Evolutionary conservation across 2,113 vertebrate genomes (phyloP).

Genomic region (Tragulus kanchil): DNA sequence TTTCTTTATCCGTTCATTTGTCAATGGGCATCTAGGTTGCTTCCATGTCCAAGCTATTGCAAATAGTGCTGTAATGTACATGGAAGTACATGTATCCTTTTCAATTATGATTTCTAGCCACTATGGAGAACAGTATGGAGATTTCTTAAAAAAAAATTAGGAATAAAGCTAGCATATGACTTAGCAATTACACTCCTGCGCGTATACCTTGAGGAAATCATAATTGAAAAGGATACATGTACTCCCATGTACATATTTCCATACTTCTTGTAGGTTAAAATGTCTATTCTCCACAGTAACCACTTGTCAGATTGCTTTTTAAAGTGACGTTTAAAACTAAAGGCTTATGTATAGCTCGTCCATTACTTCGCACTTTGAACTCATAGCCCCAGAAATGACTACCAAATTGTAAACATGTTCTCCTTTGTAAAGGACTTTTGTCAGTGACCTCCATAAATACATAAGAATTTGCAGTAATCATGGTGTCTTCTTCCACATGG

Average conservation of each 20-base stretch:
- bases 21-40: background rate
- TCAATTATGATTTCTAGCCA: background rate
- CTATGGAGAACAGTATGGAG: too few species aligned
- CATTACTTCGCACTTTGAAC: background rate
- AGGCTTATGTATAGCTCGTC: background rate
- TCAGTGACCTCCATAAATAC: background rate
- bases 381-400: background rate
- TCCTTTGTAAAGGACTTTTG: background rate
- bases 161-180: too few species aligned
- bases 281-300: background rate
- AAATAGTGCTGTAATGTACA: background rate
- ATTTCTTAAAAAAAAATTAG: too few species aligned
- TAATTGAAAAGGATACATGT: too few species aligned
- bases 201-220: too few species aligned
- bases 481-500: background rate
- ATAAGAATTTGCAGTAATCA: background rate
- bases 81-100: background rate
- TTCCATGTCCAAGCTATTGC: background rate
- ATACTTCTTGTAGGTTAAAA: background rate
- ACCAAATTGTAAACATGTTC: background rate
- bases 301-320: slow-evolving; percentile 23
- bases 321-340: slow-evolving; percentile 44
- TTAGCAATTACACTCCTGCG: too few species aligned
- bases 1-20: background rate
- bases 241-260: background rate